phyloP scores from a whole-genome alignment of 2,888 invertebrate genomes.

The Xestoiulus laeticollis region DNA sequence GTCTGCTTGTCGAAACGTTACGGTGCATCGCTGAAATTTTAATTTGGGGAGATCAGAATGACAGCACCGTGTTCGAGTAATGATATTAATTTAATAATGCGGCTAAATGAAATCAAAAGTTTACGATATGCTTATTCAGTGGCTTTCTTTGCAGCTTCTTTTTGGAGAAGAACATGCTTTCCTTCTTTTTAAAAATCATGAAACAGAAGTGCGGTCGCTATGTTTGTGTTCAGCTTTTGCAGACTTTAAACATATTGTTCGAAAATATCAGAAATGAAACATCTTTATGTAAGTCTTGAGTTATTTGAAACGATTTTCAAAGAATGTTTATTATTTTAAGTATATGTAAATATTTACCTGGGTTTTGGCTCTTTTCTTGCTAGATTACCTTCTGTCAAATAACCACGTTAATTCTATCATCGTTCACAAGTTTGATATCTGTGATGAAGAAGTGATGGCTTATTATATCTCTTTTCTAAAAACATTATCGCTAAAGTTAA shows the following conservation, averaged over 20 bases:
- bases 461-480: conserved; percentile 99
- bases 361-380: too few relatives aligned
- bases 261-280: conserved; percentile 99
- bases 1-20: conserved; percentile 94
- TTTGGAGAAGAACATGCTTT: conserved; percentile 98
- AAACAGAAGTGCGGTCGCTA: conserved; percentile 96
- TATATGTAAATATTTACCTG: too few relatives aligned
- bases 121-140: background rate
- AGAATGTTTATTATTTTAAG: too few relatives aligned
- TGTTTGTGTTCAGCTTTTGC: conserved; percentile 97
- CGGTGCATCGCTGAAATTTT: conserved; percentile 98
- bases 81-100: background rate
- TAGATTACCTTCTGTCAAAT: conserved; percentile 98
- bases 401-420: conserved; percentile 99
- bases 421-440: conserved; percentile 99
- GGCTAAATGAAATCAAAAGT: background rate
- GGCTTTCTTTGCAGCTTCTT: conserved; percentile 81
- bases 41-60: conserved; percentile 99
- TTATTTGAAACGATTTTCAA: background rate
- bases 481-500: conserved; percentile 95
- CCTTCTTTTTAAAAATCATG: conserved; percentile 97
- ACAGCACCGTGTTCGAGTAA: conserved; percentile 99
- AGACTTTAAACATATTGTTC: conserved; percentile 98
- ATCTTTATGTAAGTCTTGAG: conserved; percentile 93
- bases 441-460: conserved; percentile 99